Evolutionary conservation across 2,888 invertebrate species (phyloP), one percentile per base, ranked within the genome.

Genomic region (Torymus tubicola): DNA sequence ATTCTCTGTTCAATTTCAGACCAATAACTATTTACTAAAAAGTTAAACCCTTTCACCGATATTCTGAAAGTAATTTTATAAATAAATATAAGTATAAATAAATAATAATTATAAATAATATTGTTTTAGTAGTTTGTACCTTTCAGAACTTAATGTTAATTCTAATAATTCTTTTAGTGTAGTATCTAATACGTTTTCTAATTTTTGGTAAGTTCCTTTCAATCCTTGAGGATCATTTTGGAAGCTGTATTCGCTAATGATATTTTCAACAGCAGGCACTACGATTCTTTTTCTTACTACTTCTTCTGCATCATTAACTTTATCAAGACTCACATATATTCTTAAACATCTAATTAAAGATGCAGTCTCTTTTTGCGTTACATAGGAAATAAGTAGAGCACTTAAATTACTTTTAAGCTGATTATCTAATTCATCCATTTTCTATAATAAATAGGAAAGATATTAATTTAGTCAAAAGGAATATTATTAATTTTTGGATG

Each of bases 11-110:
- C 96, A 58, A 96, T 94, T 92, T 97, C 95, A 16, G 94, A 93
- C 97, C 97, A 98, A 88, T 95, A 96, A 88, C 97, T 96, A 89
- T 97, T 95, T 0, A 97, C 94, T 85, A 97, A 89, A 89, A 96
- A 96, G 89, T 96, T 94, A 87, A 94, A 96, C 0, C 94, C 95
- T 80, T 92, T 92, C 14, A 94, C 91, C 55, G 91, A 90, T 58
- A 88, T 77, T 79, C 90, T 91, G 78, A 89, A 92, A 90, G 90
- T 92, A 85, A 90, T 91, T 82, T 91, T 91, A 18, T 31, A 61
- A 4, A 64, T 63, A 64, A 50, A 73, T 57, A n/a, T 71, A 18
- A 65, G 8, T 42, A 42, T 70, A n/a, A 52, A 57, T 24, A 81
- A 88, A 92, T 92, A 89, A 93, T 91, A 91, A 31, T 24, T 68